Conservation (phyloP, 1,140 invertebrate species). For the Apis cerana region DNA sequence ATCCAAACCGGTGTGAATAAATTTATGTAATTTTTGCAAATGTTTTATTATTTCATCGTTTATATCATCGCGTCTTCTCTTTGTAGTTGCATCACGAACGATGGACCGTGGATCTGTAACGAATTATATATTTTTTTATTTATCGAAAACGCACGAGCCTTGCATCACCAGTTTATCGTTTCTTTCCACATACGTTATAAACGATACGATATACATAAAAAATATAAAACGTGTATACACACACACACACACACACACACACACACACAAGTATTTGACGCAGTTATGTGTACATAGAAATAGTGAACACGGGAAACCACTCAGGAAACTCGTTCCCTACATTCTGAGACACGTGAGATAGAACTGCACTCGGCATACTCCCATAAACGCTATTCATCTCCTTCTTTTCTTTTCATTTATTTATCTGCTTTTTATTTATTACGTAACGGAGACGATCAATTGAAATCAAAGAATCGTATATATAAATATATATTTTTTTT, state of each 20-base stretch:
- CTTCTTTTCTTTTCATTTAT: neutral
- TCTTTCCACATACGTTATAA: neutral
- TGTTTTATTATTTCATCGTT: no score
- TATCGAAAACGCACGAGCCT: no score
- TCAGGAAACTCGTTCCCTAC: constrained; percentile 49
- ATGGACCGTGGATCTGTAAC: neutral
- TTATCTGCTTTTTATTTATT: no score
- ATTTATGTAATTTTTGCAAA: no score
- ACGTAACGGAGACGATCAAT: neutral
- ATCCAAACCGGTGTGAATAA: no score
- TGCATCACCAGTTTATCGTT: neutral
- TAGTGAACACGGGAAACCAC: constrained; percentile 64
- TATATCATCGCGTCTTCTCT: no score
- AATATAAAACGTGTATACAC: constrained; percentile 17
- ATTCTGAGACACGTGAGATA: constrained; percentile 22
- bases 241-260: constrained; percentile 10
- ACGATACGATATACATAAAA: neutral
- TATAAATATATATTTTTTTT: neutral
- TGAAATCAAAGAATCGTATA: neutral
- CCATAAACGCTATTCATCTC: neutral
- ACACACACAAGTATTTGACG: neutral
- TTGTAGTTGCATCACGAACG: no score
- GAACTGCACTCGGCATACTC: constrained; percentile 12
- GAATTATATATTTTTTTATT: neutral
- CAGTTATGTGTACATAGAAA: constrained; percentile 35